These are phyloP conservation scores for Dromaius novaehollandiae DNA, from an alignment of 2,113 vertebrate genomes.

Conservation along the genomic window DNA sequence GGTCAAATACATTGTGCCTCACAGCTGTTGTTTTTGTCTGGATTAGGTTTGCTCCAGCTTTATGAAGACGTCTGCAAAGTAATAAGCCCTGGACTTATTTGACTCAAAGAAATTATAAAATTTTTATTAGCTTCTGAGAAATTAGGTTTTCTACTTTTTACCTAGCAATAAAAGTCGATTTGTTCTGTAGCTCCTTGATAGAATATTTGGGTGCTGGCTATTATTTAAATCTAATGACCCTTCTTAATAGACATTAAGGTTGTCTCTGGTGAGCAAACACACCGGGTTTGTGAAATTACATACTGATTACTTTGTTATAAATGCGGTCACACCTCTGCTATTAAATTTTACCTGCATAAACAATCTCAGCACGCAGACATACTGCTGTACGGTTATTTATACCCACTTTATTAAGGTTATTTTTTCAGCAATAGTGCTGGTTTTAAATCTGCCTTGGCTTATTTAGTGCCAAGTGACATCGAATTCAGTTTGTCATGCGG, in stretches of 20 bases:
- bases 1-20: constrained; percentile 55
- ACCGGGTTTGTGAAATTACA: not conserved
- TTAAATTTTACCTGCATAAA: constrained; percentile 49
- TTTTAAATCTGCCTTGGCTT: not conserved
- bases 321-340: constrained; percentile 36
- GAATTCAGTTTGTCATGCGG: fast-evolving
- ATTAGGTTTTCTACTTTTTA: constrained; percentile 59
- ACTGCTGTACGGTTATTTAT: constrained; percentile 1
- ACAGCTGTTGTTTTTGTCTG: constrained; percentile 63
- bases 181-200: constrained; percentile 38
- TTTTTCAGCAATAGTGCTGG: not conserved
- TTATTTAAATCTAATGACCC: constrained; percentile 64
- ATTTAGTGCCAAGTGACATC: not conserved
- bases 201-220: constrained; percentile 42
- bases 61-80: constrained; percentile 42
- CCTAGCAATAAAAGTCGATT: constrained; percentile 65
- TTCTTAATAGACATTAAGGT: constrained; percentile 16
- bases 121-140: constrained; percentile 67
- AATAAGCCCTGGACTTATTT: constrained; percentile 50
- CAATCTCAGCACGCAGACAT: not conserved
- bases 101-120: constrained; percentile 42
- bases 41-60: constrained; percentile 50
- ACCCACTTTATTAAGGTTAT: constrained; percentile 11
- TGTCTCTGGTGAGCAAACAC: constrained; percentile 42
- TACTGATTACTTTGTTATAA: not conserved